Percentiles rank a stretch among this genome's conserved stretches.
These are phyloP conservation scores for Pituophis catenifer DNA, from an alignment of 2,113 vertebrate species.

Conservation along the genomic window DNA sequence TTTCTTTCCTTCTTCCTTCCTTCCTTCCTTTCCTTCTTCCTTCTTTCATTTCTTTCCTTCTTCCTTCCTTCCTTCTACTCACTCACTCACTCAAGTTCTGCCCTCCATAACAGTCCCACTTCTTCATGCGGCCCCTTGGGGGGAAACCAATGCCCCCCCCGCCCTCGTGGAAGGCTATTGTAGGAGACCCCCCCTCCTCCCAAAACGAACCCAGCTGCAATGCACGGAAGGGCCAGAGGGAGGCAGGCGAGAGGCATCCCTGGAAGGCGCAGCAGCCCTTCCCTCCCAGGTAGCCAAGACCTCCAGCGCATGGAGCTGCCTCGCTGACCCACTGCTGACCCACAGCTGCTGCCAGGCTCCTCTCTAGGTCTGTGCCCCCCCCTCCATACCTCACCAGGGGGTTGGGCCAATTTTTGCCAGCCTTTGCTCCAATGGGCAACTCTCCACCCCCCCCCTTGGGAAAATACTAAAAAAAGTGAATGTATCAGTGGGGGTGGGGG, in stretches of 20 bases:
- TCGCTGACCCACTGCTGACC: neutral
- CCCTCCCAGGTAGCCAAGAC: rapidly evolving
- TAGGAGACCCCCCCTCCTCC: neutral
- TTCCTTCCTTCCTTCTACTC: no score
- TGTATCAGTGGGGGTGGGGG: neutral
- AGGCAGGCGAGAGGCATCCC: neutral
- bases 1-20: no score
- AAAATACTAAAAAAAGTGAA: neutral
- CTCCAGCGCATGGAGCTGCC: neutral
- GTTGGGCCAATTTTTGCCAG: neutral
- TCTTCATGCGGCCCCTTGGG: no score
- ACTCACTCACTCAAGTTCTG: no score
- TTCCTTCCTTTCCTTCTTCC: no score
- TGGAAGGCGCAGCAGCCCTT: neutral
- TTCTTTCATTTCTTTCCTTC: no score
- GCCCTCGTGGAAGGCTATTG: neutral
- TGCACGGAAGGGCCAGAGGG: rapidly evolving
- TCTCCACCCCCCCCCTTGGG: neutral
- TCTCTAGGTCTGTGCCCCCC: neutral
- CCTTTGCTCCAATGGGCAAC: neutral
- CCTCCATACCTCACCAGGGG: no score
- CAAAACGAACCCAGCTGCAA: neutral
- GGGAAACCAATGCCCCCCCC: neutral
- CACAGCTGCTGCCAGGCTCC: neutral
- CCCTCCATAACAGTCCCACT: no score